Percentiles rank a stretch among this genome's conserved stretches.
Evolutionary conservation across 92 coral and sea anemone species (phyloP).

Genomic region (Siderastrea radians): DNA sequence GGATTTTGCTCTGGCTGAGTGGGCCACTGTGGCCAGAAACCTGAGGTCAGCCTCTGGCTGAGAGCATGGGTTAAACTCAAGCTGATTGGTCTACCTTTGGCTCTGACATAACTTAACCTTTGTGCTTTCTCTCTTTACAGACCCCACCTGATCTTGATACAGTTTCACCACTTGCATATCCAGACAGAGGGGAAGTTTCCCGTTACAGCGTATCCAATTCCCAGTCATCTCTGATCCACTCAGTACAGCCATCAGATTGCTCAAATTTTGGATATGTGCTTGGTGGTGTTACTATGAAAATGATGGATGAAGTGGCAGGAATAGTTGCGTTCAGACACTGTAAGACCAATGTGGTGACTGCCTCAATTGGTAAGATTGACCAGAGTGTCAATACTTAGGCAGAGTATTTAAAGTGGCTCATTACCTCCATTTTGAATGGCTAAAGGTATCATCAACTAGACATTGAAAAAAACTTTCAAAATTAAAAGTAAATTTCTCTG

Average conservation of each 20-base stretch:
- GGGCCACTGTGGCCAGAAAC: no score
- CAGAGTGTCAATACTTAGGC: not conserved
- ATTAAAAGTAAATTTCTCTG: no score
- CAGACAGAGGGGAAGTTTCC: slow-evolving; percentile 49
- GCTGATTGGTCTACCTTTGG: not conserved
- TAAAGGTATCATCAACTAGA: no score
- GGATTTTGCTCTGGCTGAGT: no score
- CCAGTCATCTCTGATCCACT: slow-evolving; percentile 88
- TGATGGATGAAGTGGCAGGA: slow-evolving; percentile 98
- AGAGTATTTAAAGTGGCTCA: no score
- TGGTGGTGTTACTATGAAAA: slow-evolving; percentile 96
- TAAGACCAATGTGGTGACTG: slow-evolving; percentile 91
- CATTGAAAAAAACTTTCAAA: no score
- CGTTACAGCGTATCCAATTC: slow-evolving; percentile 79
- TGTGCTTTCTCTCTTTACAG: slow-evolving; percentile 26
- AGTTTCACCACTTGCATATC: slow-evolving; percentile 29
- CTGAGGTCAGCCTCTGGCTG: no score
- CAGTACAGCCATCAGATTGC: slow-evolving; percentile 94
- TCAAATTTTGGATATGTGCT: slow-evolving; percentile 67
- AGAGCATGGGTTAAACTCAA: no score
- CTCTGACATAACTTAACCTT: not conserved
- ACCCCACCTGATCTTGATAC: slow-evolving; percentile 68
- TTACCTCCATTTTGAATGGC: no score
- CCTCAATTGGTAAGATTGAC: slow-evolving; percentile 83
- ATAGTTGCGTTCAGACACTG: slow-evolving; percentile 92